Evolutionary conservation across 2,113 vertebrate genomes (phyloP).

Genomic region (Pseudopodoces humilis): DNA sequence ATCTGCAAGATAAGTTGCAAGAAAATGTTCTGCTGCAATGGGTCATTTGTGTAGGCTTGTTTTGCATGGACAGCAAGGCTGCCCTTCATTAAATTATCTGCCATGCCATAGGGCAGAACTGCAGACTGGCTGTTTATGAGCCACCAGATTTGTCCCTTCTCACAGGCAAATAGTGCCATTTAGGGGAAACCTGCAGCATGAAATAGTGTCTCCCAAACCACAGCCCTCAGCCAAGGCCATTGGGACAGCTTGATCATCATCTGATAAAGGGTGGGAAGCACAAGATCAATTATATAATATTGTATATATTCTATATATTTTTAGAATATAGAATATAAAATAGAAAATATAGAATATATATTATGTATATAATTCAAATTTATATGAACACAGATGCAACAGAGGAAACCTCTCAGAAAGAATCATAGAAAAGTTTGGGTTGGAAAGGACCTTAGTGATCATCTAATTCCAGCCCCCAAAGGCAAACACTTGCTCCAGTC

Average conservation of each 20-base stretch:
- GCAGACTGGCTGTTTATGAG: not conserved
- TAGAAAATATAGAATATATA: too few species aligned
- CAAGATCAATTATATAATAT: not conserved
- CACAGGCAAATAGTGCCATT: not conserved
- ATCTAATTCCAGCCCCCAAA: not conserved
- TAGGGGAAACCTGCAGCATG: not conserved
- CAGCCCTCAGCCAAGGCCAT: not conserved
- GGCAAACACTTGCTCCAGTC: not conserved
- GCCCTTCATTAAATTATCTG: not conserved
- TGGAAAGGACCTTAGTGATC: not conserved
- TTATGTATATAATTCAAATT: not conserved
- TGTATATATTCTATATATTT: too few species aligned
- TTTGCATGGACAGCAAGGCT: not conserved
- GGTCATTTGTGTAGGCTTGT: not conserved
- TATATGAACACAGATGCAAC: accelerated
- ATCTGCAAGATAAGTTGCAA: conserved; percentile 23
- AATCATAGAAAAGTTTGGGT: not conserved
- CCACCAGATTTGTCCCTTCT: not conserved
- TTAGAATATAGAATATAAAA: too few species aligned
- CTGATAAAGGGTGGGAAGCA: not conserved
- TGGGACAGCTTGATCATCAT: not conserved
- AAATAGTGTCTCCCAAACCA: not conserved
- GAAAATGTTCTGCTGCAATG: not conserved
- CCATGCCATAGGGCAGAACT: not conserved
- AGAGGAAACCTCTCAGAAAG: not conserved